Evolutionary conservation across 2,113 vertebrate genomes (phyloP), one percentile per base, ranked within the genome.

Genomic region (Sylvietta virens): DNA sequence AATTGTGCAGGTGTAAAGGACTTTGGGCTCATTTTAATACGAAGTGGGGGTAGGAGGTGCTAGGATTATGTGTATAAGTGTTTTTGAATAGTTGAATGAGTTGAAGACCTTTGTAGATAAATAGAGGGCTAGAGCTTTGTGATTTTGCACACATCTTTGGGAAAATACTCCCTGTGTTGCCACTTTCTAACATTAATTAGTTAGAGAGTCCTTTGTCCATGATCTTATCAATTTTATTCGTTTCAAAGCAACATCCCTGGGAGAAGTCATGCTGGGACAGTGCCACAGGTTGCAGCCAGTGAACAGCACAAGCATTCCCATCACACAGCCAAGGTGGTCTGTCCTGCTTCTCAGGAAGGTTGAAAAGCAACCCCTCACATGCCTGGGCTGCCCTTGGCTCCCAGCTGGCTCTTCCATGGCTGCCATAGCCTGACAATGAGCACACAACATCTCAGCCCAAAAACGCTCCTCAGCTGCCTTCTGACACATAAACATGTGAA

Each of bases 241-340:
- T 58, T 35, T 35, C 22, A 24, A 35, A 58, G 23, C 4, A 2
- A 5, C 4, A 7, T 24, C 33, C 69, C 35, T 5, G 1, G 13
- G 9, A 40, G 22, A 11, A 64, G 26, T 6, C 1, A 0, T 20
- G 44, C 44, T 67, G 27, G 60, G 42, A 28, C 33, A 65, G 50
- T 1, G 26, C 27, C 37, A 44, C 1, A 4, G 40, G 33, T 3
- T 70, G 23, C 66, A 80, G 42, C 20, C 58, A 31, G 33, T 2
- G 5, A 70, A 7, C 31, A 30, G n/a, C 64, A 18, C 51, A 42
- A 42, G 18, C 35, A 10, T 37, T 67, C 57, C 50, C 65, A 26
- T 15, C 17, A 2, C 35, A 17, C 42, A 42, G 35, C 31, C 13
- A 10, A 18, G 27, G 27, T 0, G 3, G 5, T 9, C 57, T 15